A percentile compares a stretch with the other conserved stretches of the same genome.
phyloP scores from a whole-genome alignment of 2,888 invertebrate species.

The Aporophyla lueneburgensis region DNA sequence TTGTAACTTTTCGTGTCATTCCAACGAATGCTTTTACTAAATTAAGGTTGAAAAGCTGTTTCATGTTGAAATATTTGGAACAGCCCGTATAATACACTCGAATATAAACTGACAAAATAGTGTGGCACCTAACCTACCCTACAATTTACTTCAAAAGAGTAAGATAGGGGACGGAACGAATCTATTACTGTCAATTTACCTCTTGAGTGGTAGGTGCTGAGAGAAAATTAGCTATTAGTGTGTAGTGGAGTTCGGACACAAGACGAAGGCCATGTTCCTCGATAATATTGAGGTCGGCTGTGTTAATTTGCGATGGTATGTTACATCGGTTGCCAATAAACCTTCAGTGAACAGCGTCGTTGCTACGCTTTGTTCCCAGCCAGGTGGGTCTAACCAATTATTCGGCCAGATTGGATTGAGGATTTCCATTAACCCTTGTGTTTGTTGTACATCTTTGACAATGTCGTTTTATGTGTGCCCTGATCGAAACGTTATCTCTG shows the following conservation, averaged over 20 bases:
- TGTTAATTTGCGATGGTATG: constrained; percentile 83
- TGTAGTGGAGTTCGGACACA: constrained; percentile 71
- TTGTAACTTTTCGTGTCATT: constrained; percentile 11
- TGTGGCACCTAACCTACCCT: constrained; percentile 1
- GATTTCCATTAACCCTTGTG: constrained; percentile 77
- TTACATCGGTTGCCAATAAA: constrained; percentile 81
- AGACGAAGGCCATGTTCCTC: constrained; percentile 73
- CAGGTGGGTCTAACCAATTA: constrained; percentile 81
- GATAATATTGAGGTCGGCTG: constrained; percentile 78
- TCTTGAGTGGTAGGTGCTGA: constrained; percentile 76
- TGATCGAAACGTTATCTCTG: constrained; percentile 63
- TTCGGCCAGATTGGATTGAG: constrained; percentile 78
- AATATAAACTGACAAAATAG: constrained; percentile 39
- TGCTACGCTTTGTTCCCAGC: constrained; percentile 77
- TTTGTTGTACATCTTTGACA: constrained; percentile 72
- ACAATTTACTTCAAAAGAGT: constrained; percentile 61
- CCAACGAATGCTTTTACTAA: background rate
- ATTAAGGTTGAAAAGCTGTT: constrained; percentile 11
- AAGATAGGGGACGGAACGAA: constrained; percentile 75
- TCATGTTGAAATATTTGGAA: background rate
- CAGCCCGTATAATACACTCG: background rate
- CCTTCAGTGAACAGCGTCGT: constrained; percentile 78
- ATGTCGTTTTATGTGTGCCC: constrained; percentile 58
- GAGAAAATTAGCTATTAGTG: constrained; percentile 81
- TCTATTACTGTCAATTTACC: constrained; percentile 83